These are phyloP conservation scores for Callosobruchus maculatus DNA, from an alignment of 2,888 invertebrate species.

Conservation along the genomic window DNA sequence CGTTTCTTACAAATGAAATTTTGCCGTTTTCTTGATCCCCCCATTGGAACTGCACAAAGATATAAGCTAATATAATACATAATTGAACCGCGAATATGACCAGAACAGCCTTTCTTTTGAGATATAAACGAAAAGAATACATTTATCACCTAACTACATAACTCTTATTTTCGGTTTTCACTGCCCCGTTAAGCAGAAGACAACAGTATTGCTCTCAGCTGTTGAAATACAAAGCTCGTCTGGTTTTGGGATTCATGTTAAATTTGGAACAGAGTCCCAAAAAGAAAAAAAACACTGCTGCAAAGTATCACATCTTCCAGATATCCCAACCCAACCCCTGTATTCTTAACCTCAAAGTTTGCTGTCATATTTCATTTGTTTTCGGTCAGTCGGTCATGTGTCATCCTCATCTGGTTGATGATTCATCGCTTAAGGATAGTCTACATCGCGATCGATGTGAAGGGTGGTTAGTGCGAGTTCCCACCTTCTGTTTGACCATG, in stretches of 20 bases:
- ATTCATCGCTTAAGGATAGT: not conserved
- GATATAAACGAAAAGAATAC: constrained; percentile 37
- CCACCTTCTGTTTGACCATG: no score
- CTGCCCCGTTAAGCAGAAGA: not conserved
- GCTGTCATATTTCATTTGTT: not conserved
- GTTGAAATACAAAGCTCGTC: not conserved
- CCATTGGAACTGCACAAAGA: constrained; percentile 35
- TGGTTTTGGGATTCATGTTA: not conserved
- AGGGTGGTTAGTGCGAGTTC: not conserved
- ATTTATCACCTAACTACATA: constrained; percentile 36
- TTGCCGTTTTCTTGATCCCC: constrained; percentile 12
- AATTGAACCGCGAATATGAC: constrained; percentile 42
- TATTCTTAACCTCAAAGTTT: not conserved
- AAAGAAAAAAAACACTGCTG: not conserved
- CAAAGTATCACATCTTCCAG: not conserved
- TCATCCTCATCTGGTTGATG: not conserved
- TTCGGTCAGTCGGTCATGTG: not conserved
- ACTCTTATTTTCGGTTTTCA: constrained; percentile 21
- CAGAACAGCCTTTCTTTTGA: constrained; percentile 43
- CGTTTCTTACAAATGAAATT: constrained; percentile 22
- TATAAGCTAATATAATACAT: constrained; percentile 41
- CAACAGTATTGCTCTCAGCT: not conserved
- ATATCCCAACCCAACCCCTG: not conserved
- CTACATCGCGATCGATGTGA: not conserved
- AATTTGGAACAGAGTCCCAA: not conserved